phyloP scores from a whole-genome alignment of 2,888 invertebrate species.

The Sphaerophoria rueppellii region DNA sequence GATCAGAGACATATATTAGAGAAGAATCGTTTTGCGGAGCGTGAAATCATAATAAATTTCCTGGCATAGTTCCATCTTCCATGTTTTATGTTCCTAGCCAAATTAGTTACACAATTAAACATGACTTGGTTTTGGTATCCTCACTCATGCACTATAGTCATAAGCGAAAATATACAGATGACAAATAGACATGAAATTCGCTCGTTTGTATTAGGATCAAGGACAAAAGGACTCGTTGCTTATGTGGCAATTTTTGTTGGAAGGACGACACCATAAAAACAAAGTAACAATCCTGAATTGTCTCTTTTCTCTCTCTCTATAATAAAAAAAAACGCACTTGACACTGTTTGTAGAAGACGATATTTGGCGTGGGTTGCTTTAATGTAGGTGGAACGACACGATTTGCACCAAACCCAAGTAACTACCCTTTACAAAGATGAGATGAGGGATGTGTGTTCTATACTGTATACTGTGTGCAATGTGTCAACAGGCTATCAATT shows the following conservation, averaged over 20 bases:
- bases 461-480: constrained; percentile 33
- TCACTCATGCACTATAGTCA: no score
- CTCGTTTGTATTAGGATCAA: no score
- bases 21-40: constrained; percentile 61
- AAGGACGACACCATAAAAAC: constrained; percentile 32
- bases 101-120: constrained; percentile 69
- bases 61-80: constrained; percentile 63
- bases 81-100: constrained; percentile 26
- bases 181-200: no score
- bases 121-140: constrained; percentile 41
- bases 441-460: constrained; percentile 39
- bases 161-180: no score
- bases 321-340: constrained; percentile 51
- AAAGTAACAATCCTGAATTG: constrained; percentile 16
- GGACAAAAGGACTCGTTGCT: no score
- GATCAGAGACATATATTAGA: constrained; percentile 51
- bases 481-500: constrained; percentile 42
- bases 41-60: constrained; percentile 69
- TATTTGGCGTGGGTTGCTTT: no score
- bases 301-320: constrained; percentile 16
- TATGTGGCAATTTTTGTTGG: no score
- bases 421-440: constrained; percentile 36
- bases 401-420: constrained; percentile 42
- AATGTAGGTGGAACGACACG: constrained; percentile 10
- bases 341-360: constrained; percentile 8